Evolutionary conservation across 2,888 invertebrate genomes (phyloP).

Genomic region (Baronia brevicornis): DNA sequence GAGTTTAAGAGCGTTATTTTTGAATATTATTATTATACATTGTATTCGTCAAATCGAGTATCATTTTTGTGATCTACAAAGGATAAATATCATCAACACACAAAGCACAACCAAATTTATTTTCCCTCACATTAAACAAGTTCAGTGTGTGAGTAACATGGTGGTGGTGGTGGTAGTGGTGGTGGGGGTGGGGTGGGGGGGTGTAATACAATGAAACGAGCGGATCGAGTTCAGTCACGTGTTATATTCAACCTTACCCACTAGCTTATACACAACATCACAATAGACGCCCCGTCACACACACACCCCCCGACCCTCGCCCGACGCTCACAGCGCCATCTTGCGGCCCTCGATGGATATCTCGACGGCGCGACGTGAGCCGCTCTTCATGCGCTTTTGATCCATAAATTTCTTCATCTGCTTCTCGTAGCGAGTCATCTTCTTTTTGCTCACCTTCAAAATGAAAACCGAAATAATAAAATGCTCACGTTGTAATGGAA

Average conservation of each 20-base stretch:
- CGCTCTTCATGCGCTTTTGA: slow-evolving; percentile 85
- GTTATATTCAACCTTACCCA: slow-evolving; percentile 5
- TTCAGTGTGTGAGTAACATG: no score
- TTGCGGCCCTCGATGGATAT: slow-evolving; percentile 98
- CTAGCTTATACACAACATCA: slow-evolving; percentile 4
- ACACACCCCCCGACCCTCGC: not conserved
- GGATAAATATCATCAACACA: no score
- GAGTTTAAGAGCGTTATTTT: no score
- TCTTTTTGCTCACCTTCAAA: slow-evolving; percentile 83
- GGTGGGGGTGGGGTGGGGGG: not conserved
- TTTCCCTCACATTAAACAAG: no score
- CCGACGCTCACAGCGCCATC: slow-evolving; percentile 85
- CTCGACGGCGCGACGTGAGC: slow-evolving; percentile 89
- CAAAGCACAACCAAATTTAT: no score
- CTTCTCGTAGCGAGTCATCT: slow-evolving; percentile 92
- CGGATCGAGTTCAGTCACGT: slow-evolving; percentile 1
- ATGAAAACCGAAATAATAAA: no score
- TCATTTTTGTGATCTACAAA: no score
- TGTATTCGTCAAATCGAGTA: no score
- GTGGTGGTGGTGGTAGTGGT: no score
- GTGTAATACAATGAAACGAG: not conserved
- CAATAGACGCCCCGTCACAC: slow-evolving; percentile 1
- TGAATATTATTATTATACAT: no score
- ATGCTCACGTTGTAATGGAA: no score
- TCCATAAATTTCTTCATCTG: slow-evolving; percentile 95